phyloP scores from a whole-genome alignment of 2,888 invertebrate genomes.

The Polyommatus iphigenia region DNA sequence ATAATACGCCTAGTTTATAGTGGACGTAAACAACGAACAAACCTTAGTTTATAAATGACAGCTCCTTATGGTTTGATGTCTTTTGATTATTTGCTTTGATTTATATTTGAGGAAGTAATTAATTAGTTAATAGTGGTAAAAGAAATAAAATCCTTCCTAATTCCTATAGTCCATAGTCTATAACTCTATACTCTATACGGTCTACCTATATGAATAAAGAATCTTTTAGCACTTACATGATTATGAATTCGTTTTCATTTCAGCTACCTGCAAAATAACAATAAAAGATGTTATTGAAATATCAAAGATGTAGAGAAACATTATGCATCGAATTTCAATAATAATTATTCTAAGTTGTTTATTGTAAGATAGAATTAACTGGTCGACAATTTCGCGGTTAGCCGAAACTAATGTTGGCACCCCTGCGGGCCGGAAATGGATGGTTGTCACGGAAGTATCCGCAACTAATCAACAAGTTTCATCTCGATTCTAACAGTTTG shows the following conservation, averaged over 20 bases:
- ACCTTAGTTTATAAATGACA: background rate
- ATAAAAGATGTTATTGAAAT: no score
- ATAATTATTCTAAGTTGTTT: background rate
- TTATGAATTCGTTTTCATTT: no score
- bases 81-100: background rate
- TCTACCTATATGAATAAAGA: no score
- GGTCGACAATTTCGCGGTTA: background rate
- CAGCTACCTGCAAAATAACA: background rate
- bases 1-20: background rate
- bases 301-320: background rate
- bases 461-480: conserved; percentile 27
- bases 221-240: no score
- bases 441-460: conserved; percentile 15
- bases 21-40: background rate
- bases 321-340: background rate
- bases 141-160: no score
- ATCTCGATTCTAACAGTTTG: background rate
- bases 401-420: conserved; percentile 21
- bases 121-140: no score
- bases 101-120: no score
- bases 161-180: no score
- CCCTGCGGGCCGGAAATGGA: conserved; percentile 14
- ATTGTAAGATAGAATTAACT: background rate
- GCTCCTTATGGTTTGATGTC: background rate
- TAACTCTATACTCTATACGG: no score